phyloP scores from a whole-genome alignment of 2,888 invertebrate genomes.

The Trissolcus brochymenae region DNA sequence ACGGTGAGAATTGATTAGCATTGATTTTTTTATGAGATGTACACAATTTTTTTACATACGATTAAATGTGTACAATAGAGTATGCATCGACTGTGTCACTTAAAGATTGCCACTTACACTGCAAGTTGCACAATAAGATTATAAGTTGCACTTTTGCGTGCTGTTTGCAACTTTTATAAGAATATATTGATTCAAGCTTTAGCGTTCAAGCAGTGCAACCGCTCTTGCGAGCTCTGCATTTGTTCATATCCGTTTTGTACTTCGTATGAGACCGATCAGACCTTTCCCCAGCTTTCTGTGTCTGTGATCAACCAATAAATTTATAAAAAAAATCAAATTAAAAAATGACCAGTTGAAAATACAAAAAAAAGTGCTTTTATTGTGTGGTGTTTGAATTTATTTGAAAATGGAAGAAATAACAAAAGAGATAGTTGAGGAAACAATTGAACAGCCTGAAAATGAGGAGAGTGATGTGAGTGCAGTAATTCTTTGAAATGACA shows the following conservation, averaged over 20 bases:
- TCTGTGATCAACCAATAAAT: too few species aligned
- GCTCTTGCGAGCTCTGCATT: slow-evolving; percentile 51
- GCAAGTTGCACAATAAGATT: slow-evolving; percentile 57
- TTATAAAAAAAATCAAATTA: too few species aligned
- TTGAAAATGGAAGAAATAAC: slow-evolving; percentile 45
- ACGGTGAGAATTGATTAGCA: slow-evolving; percentile 17
- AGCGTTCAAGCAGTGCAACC: slow-evolving; percentile 52
- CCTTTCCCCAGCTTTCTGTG: neutral
- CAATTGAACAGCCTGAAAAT: slow-evolving; percentile 28
- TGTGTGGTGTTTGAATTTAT: neutral
- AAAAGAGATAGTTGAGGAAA: slow-evolving; percentile 33
- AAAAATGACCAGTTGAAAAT: too few species aligned
- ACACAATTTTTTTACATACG: slow-evolving; percentile 26
- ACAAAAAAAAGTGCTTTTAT: too few species aligned
- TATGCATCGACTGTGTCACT: slow-evolving; percentile 32
- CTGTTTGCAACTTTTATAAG: slow-evolving; percentile 60
- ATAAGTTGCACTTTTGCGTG: slow-evolving; percentile 59
- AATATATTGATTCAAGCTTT: slow-evolving; percentile 58
- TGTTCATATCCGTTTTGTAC: slow-evolving; percentile 41
- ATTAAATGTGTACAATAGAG: slow-evolving; percentile 14
- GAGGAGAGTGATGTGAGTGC: slow-evolving; percentile 32
- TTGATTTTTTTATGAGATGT: slow-evolving; percentile 36
- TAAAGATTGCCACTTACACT: slow-evolving; percentile 54
- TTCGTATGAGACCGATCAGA: slow-evolving; percentile 24
- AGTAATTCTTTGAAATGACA: too few species aligned